Percentiles rank a stretch among this genome's conserved stretches.
These are phyloP conservation scores for Sitta carolinensis DNA, from an alignment of 2,797 vertebrate genomes.

Conservation along the genomic window DNA sequence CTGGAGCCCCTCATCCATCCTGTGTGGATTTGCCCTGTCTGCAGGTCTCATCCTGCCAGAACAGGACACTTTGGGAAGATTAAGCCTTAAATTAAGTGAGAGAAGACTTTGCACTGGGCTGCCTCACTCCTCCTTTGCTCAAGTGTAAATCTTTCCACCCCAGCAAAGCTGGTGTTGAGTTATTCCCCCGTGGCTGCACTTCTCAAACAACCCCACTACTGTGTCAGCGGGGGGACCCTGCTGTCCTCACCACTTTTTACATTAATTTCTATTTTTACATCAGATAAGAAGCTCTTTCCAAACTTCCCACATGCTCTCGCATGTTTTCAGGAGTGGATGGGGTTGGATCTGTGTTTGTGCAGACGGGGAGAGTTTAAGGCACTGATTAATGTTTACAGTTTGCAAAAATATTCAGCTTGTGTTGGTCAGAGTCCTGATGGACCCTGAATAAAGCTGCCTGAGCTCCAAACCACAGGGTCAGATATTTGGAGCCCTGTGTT, in stretches of 20 bases:
- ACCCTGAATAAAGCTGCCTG: background rate
- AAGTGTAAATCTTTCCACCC: background rate
- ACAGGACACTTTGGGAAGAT: background rate
- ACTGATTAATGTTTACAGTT: background rate
- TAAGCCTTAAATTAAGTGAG: background rate
- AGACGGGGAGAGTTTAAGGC: background rate
- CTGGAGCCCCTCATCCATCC: background rate
- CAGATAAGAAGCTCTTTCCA: background rate
- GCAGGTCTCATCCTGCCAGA: background rate
- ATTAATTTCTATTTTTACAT: background rate
- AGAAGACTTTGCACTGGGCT: background rate
- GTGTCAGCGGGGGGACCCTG: background rate
- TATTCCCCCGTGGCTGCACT: background rate
- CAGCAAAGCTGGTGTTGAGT: background rate
- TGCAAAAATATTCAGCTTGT: background rate
- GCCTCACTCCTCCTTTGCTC: background rate
- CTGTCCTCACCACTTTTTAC: background rate
- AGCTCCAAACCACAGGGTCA: background rate
- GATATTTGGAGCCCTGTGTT: fast-evolving
- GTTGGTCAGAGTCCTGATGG: background rate
- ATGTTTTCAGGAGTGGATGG: fast-evolving
- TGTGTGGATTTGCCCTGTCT: background rate
- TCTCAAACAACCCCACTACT: background rate
- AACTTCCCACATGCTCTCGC: background rate
- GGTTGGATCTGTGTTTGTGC: background rate